Evolutionary conservation across 2,888 invertebrate genomes (phyloP).

Genomic region (Caenorhabditis uteleia): DNA sequence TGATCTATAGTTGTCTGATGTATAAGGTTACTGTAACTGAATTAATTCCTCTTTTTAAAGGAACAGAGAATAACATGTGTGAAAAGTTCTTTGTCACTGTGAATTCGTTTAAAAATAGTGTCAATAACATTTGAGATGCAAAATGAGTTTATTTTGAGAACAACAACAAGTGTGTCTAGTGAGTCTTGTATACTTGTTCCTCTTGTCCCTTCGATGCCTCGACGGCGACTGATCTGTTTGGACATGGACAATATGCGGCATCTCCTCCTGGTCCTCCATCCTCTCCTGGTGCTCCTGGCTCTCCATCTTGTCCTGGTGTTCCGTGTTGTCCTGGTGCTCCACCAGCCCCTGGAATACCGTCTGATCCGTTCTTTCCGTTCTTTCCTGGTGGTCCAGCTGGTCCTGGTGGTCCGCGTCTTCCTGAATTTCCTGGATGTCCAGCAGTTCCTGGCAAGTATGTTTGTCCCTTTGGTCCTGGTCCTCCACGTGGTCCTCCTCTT

Average conservation of each 20-base stretch:
- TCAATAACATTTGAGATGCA: too few relatives aligned
- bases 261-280: conserved; percentile 36
- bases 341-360: conserved; percentile 40
- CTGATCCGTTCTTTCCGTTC: conserved; percentile 29
- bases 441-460: conserved; percentile 24
- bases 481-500: conserved; percentile 33
- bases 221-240: conserved; percentile 28
- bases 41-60: too few relatives aligned
- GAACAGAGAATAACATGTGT: too few relatives aligned
- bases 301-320: conserved; percentile 37
- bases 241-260: conserved; percentile 40
- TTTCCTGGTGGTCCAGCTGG: conserved; percentile 30
- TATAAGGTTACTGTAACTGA: too few relatives aligned
- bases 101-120: too few relatives aligned
- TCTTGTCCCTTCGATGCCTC: conserved; percentile 18
- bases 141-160: too few relatives aligned
- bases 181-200: conserved; percentile 32
- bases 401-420: conserved; percentile 35
- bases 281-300: conserved; percentile 39
- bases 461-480: conserved; percentile 27
- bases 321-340: conserved; percentile 42
- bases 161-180: too few relatives aligned
- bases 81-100: too few relatives aligned
- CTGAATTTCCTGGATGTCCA: conserved; percentile 39
- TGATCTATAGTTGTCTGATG: too few relatives aligned